Percentiles rank a stretch among this genome's conserved stretches.
These are phyloP conservation scores for Forbesichthys papilliferus DNA, from an alignment of 2,113 vertebrate genomes.

Conservation along the genomic window DNA sequence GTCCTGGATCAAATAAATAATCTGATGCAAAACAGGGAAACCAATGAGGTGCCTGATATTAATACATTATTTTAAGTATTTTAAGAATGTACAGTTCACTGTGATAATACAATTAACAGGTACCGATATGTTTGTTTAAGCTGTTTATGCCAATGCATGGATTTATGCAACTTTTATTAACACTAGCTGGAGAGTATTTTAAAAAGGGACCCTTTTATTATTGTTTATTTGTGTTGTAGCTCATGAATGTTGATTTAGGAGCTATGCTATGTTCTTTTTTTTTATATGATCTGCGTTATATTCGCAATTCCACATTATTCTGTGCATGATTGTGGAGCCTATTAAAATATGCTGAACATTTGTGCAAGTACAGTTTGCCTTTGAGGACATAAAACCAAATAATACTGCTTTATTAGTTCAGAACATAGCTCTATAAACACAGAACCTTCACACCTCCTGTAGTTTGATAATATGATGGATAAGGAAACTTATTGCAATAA, in stretches of 20 bases:
- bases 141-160: constrained; percentile 7
- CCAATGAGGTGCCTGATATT: constrained; percentile 35
- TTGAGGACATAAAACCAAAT: constrained; percentile 37
- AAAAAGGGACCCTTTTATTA: neutral
- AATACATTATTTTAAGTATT: constrained; percentile 44
- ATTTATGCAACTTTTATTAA: too few relatives aligned
- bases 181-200: too few relatives aligned
- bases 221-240: neutral
- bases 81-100: constrained; percentile 34
- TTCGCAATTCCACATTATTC: constrained; percentile 8
- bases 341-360: constrained; percentile 19
- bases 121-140: neutral
- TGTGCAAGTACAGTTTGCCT: constrained; percentile 53
- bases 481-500: neutral
- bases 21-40: constrained; percentile 3
- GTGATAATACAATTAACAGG: neutral
- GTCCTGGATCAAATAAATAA: constrained; percentile 55
- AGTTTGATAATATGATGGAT: constrained; percentile 3
- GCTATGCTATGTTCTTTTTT: constrained; percentile 9
- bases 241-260: constrained; percentile 17
- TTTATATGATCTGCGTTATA: constrained; percentile 16
- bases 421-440: constrained; percentile 22
- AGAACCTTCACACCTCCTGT: constrained; percentile 8
- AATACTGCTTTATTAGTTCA: constrained; percentile 45
- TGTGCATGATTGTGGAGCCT: constrained; percentile 4